Percentiles rank a stretch among this genome's conserved stretches.
These are phyloP conservation scores for Phylloscopus trochilus DNA, from an alignment of 2,113 vertebrate species.

Conservation along the genomic window DNA sequence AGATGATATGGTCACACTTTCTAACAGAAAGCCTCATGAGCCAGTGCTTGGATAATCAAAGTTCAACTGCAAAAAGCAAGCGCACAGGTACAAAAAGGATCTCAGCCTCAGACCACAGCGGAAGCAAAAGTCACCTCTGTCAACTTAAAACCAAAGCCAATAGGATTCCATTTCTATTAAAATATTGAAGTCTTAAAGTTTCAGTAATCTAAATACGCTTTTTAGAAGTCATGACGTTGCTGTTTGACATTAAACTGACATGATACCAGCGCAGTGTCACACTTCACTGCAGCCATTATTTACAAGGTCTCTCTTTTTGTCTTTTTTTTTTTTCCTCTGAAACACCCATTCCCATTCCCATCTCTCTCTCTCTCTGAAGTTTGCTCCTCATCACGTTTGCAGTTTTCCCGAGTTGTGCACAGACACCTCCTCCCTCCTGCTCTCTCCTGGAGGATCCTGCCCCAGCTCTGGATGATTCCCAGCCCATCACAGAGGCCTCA, in stretches of 20 bases:
- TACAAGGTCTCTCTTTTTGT: slow-evolving; percentile 28
- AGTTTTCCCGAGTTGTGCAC: background rate
- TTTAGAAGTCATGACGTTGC: slow-evolving; percentile 28
- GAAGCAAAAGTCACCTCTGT: slow-evolving; percentile 57
- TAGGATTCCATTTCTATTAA: slow-evolving; percentile 53
- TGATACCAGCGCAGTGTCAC: slow-evolving; percentile 43
- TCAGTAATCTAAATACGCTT: slow-evolving; percentile 57
- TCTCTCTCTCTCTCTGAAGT: background rate
- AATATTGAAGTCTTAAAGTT: slow-evolving; percentile 59
- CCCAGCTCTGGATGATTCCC: background rate
- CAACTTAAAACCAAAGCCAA: slow-evolving; percentile 63
- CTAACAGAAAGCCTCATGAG: slow-evolving; percentile 46
- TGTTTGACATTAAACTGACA: slow-evolving; percentile 37
- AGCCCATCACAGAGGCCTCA: background rate
- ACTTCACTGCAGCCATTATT: slow-evolving; percentile 42
- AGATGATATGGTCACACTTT: slow-evolving; percentile 20
- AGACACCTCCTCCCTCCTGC: background rate
- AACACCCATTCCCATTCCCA: slow-evolving; percentile 46
- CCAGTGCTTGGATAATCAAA: slow-evolving; percentile 18
- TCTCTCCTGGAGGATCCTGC: background rate
- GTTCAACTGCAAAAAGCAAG: slow-evolving; percentile 54
- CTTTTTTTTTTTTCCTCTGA: background rate
- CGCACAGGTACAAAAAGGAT: slow-evolving; percentile 20
- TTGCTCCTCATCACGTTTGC: background rate
- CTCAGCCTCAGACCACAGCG: slow-evolving; percentile 36